Base-by-base conservation (phyloP, 2,888 invertebrate species). In the Andricus curvator region DNA sequence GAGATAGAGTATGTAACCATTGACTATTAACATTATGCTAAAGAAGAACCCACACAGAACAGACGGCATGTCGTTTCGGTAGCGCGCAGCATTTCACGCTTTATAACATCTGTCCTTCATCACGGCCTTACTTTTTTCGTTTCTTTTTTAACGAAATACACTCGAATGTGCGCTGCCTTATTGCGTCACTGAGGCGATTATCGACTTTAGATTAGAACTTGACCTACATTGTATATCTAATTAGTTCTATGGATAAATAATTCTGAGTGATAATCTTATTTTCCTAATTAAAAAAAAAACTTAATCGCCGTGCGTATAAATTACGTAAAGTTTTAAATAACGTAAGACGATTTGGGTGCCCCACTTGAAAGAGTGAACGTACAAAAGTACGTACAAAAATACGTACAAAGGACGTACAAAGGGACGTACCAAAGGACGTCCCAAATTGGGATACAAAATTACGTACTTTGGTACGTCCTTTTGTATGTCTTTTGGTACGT, bases 1-100 rank as follows among this genome's bases (percentile, higher is more conserved):
- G 83, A 79, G 79, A 83, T 79, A 81, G 78, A 83, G 81, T 84
- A 86, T 88, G 85, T 88, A 86, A 88, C 84, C 88, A 83, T 85
- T 85, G 66, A 86, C 85, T 85, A 85, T 86, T 88, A 84, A 65
- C 20, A n/a, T 33, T 44, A 76, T 37, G 74, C 78, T 70, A 74
- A 74, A 56, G 13, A 56, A 56, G 33, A n/a, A 56, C 15, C 33
- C 51, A 25, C 78, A 65, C 78, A 56, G 67, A 70, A 62, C 51
- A 78, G 67, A 56, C 51, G 56, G 51, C n/a, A 56, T 74, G 37
- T 56, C 37, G 56, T 74, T 74, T 74, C 74, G 56, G 56, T n/a
- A 74, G 29, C 51, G 29, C n/a, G 29, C 48, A 51, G 33, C 37
- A 74, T 33, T 74, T 74, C 56, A 56, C 33, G 74, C 56, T 37